These are phyloP conservation scores for Listronotus bonariensis DNA, from an alignment of 1,140 invertebrate species.

Conservation along the genomic window DNA sequence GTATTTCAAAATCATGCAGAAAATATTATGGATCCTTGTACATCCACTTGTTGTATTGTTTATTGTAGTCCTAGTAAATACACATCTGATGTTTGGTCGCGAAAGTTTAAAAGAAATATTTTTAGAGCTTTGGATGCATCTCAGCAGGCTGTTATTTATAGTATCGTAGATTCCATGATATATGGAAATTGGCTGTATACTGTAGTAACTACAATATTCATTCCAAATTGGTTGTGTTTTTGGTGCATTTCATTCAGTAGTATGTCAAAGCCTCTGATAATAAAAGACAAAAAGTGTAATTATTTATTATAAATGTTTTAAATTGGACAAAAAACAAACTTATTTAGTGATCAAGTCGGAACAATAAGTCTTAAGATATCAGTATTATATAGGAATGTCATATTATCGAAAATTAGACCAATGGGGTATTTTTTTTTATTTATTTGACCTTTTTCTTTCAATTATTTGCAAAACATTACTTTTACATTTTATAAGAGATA, in stretches of 20 bases:
- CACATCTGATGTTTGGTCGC: conserved; percentile 66
- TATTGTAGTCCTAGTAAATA: conserved; percentile 65
- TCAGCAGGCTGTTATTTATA: conserved; percentile 77
- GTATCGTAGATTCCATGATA: conserved; percentile 79
- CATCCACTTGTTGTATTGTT: conserved; percentile 72
- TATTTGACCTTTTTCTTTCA: too few relatives aligned
- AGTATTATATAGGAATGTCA: too few relatives aligned
- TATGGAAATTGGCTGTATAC: conserved; percentile 71
- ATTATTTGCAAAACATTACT: too few relatives aligned
- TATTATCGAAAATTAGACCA: too few relatives aligned
- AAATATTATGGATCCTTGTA: conserved; percentile 64
- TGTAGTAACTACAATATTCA: conserved; percentile 58
- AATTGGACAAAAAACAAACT: not conserved
- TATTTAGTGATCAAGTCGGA: too few relatives aligned
- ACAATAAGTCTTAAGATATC: too few relatives aligned
- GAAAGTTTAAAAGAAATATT: conserved; percentile 60
- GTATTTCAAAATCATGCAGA: conserved; percentile 55
- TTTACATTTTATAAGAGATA: too few relatives aligned
- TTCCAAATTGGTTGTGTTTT: conserved; percentile 66
- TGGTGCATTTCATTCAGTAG: conserved; percentile 54
- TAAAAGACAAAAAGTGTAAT: conserved; percentile 9
- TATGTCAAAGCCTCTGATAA: not conserved
- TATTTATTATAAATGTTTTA: not conserved
- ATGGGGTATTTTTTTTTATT: too few relatives aligned
- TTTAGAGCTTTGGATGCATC: conserved; percentile 65